Evolutionary conservation across 1,140 invertebrate species (phyloP).

Genomic region (Aphis craccivora): DNA sequence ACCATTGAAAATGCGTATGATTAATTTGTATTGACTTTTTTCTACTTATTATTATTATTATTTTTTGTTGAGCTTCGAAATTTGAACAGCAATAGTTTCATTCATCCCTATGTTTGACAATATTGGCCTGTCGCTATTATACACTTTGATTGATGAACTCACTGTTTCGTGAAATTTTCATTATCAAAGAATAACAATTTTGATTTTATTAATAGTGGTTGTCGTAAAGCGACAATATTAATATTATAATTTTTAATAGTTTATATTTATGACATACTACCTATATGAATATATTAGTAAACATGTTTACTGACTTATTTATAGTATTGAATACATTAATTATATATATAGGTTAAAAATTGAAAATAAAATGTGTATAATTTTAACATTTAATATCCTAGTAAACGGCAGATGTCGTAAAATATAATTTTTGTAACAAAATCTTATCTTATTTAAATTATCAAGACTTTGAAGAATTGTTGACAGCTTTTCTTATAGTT

Average conservation of each 20-base stretch:
- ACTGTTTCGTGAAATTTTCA: neutral
- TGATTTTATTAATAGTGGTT: neutral
- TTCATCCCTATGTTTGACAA: neutral
- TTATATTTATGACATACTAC: neutral
- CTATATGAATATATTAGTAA: no score
- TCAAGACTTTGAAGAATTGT: neutral
- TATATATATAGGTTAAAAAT: neutral
- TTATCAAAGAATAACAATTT: neutral
- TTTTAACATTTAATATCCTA: neutral
- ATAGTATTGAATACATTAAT: no score
- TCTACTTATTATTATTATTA: neutral
- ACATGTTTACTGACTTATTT: no score
- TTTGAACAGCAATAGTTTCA: neutral
- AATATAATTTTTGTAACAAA: neutral
- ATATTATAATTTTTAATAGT: neutral
- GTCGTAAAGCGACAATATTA: neutral
- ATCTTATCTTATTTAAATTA: neutral
- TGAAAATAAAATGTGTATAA: neutral
- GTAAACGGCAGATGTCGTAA: neutral
- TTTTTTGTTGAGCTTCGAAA: neutral
- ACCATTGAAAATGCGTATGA: neutral
- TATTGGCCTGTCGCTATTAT: neutral
- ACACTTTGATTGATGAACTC: neutral
- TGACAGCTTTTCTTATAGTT: neutral
- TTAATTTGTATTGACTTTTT: neutral